A percentile compares a stretch with the other conserved stretches of the same genome.
Evolutionary conservation across 23 tunicate genomes (phyloP).

Genomic region (Trididemnum nubilum): DNA sequence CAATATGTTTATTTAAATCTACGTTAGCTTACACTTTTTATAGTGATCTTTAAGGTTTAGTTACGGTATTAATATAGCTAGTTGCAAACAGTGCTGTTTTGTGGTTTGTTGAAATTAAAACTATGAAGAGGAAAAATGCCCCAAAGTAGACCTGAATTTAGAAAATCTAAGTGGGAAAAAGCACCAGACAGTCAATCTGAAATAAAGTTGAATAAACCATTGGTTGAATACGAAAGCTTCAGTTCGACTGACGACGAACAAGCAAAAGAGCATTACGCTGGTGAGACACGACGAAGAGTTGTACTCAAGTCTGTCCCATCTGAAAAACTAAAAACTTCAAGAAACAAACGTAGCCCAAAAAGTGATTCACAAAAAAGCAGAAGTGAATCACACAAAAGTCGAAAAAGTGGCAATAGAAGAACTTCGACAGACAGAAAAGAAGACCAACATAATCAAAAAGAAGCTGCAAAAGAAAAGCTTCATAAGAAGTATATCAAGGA

Average conservation of each 20-base stretch:
- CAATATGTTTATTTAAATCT: too few species aligned
- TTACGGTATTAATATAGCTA: too few species aligned
- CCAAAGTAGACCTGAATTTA: slow-evolving; percentile 19
- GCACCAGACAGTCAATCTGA: neutral
- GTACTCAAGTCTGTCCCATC: neutral
- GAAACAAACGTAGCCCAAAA: too few species aligned
- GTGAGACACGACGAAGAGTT: neutral
- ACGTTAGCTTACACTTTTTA: too few species aligned
- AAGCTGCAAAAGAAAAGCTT: neutral
- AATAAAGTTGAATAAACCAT: neutral
- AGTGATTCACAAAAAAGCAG: too few species aligned
- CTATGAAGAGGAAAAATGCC: slow-evolving; percentile 43
- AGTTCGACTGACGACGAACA: slow-evolving; percentile 1
- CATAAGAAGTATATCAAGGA: neutral
- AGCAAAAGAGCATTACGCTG: neutral
- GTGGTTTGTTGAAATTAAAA: neutral
- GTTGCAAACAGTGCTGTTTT: too few species aligned
- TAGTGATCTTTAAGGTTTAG: too few species aligned
- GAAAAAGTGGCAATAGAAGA: neutral
- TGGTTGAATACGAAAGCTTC: slow-evolving; percentile 17
- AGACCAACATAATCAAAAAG: too few species aligned
- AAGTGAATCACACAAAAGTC: too few species aligned
- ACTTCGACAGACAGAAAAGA: neutral
- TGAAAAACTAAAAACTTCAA: neutral
- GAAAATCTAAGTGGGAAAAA: slow-evolving; percentile 31